Conservation (phyloP, 1,140 invertebrate species). For the Centruroides vittatus region DNA sequence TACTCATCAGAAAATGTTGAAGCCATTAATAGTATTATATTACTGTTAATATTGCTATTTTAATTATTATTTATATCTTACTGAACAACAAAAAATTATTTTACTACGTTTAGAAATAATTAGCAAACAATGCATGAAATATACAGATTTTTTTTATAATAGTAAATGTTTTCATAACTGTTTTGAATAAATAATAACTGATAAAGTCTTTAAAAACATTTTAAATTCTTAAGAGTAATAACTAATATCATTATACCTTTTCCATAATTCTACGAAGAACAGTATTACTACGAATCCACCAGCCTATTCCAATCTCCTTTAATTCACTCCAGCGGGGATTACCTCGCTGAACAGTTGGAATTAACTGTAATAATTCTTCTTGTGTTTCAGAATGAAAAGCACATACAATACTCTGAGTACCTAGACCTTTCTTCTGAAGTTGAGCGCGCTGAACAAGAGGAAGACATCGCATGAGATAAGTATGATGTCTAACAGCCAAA, state of each 20-base stretch:
- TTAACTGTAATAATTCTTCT: constrained; percentile 79
- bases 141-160: not conserved
- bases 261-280: constrained; percentile 75
- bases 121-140: no score
- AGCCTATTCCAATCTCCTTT: constrained; percentile 83
- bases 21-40: no score
- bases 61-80: no score
- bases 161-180: not conserved
- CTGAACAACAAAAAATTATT: no score
- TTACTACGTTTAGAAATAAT: no score
- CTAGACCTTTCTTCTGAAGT: constrained; percentile 78
- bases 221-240: not conserved
- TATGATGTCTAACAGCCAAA: constrained; percentile 94
- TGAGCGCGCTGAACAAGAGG: constrained; percentile 71
- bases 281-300: constrained; percentile 86
- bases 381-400: constrained; percentile 98
- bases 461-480: constrained; percentile 81
- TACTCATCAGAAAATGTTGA: no score
- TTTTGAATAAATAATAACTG: not conserved
- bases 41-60: no score
- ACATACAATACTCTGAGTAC: constrained; percentile 90
- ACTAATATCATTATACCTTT: constrained; percentile 36
- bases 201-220: no score
- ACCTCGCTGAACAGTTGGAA: constrained; percentile 59
- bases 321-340: constrained; percentile 74